Evolutionary conservation across 2,113 vertebrate genomes (phyloP).

Genomic region (Dermatemys mawii): DNA sequence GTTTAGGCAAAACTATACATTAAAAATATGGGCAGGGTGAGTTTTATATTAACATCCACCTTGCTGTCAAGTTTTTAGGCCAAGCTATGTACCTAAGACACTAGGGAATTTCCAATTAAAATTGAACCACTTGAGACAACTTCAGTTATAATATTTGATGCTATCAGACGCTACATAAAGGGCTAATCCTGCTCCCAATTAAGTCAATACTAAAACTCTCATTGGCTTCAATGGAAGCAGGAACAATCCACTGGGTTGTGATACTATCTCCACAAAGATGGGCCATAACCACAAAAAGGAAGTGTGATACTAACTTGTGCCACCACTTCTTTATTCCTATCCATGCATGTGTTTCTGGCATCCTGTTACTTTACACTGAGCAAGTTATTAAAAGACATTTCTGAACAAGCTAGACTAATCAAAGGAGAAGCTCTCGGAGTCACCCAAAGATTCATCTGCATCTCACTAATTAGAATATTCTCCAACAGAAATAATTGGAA

Average conservation of each 20-base stretch:
- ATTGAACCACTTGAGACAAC: not conserved
- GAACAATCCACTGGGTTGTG: not conserved
- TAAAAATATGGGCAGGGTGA: not conserved
- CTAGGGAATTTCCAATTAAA: not conserved
- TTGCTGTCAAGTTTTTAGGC: accelerated
- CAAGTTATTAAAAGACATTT: not conserved
- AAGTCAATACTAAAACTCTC: not conserved
- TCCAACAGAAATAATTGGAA: not conserved
- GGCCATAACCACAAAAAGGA: not conserved
- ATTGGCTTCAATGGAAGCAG: not conserved
- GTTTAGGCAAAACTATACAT: not conserved
- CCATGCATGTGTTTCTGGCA: not conserved
- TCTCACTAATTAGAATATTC: not conserved
- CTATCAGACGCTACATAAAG: not conserved
- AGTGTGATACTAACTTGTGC: not conserved
- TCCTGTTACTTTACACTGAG: not conserved
- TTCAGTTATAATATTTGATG: not conserved
- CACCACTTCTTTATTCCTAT: not conserved
- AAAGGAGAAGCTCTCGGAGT: constrained; percentile 1
- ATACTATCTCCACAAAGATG: not conserved
- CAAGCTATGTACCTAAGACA: not conserved
- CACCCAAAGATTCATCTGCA: not conserved
- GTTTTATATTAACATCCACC: not conserved
- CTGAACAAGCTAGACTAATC: not conserved
- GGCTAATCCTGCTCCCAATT: not conserved